Percentiles rank a stretch among this genome's conserved stretches.
Evolutionary conservation across 1,140 invertebrate genomes (phyloP).

Genomic region (Samia ricini): DNA sequence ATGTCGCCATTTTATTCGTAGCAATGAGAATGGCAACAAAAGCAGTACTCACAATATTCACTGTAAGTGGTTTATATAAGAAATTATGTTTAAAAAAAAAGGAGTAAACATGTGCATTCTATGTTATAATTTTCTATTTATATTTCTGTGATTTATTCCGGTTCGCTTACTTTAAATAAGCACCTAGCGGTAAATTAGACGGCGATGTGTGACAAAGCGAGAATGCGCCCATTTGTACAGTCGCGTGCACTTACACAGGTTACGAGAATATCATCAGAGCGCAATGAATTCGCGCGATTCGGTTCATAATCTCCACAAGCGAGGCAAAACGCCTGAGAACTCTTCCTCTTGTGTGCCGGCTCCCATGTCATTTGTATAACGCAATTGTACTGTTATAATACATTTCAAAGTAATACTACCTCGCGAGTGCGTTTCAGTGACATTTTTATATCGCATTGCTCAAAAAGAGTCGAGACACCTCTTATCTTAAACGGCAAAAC

Average conservation of each 20-base stretch:
- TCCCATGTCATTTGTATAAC: constrained; percentile 62
- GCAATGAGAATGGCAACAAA: no score
- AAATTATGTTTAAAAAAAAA: background rate
- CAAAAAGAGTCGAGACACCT: background rate
- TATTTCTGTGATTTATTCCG: background rate
- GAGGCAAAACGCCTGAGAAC: constrained; percentile 49
- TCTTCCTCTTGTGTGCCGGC: constrained; percentile 42
- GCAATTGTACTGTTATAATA: constrained; percentile 52
- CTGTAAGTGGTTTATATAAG: no score
- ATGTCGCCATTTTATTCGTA: no score
- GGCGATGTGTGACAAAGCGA: background rate
- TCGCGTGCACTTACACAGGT: constrained; percentile 49
- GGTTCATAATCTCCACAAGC: constrained; percentile 39
- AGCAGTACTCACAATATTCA: no score
- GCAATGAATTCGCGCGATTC: constrained; percentile 43
- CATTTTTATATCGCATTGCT: constrained; percentile 19
- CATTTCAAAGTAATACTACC: constrained; percentile 58
- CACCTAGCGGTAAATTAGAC: constrained; percentile 1
- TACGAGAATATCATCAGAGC: constrained; percentile 54
- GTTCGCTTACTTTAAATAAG: background rate
- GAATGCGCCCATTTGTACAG: constrained; percentile 40
- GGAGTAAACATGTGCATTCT: background rate
- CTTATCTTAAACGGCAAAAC: constrained; percentile 42
- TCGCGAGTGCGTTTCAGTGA: constrained; percentile 15
- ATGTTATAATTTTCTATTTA: background rate